Evolutionary conservation across 2,888 invertebrate genomes (phyloP).

Genomic region (Augochlorella aurata): DNA sequence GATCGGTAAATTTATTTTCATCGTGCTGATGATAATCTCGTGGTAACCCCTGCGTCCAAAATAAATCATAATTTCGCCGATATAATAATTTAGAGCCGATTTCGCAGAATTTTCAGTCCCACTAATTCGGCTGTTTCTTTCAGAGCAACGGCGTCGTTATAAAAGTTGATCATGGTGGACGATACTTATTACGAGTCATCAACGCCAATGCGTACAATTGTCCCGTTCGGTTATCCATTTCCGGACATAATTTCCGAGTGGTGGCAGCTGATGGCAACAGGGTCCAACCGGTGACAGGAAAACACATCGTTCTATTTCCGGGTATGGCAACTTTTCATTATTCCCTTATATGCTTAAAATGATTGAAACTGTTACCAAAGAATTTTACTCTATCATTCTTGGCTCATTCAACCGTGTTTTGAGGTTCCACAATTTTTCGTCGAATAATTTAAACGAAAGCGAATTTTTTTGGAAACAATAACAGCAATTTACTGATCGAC

Average conservation of each 20-base stretch:
- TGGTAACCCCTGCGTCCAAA: too few species aligned
- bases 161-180: conserved; percentile 81
- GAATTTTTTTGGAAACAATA: too few species aligned
- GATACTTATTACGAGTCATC: conserved; percentile 84
- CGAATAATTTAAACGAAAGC: too few species aligned
- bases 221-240: conserved; percentile 82
- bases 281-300: conserved; percentile 79
- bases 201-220: conserved; percentile 84
- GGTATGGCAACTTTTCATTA: conserved; percentile 38
- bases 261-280: conserved; percentile 83
- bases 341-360: neutral
- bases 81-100: neutral
- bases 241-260: conserved; percentile 83
- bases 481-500: too few species aligned
- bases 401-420: too few species aligned
- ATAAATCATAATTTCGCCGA: neutral
- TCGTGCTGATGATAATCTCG: too few species aligned
- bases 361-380: too few species aligned
- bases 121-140: conserved; percentile 16
- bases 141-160: conserved; percentile 53
- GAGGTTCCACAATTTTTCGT: too few species aligned
- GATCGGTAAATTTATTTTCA: too few species aligned
- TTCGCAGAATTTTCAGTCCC: neutral
- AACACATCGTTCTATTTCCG: conserved; percentile 40
- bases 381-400: too few species aligned